Evolutionary conservation across 2,888 invertebrate species (phyloP).

Genomic region (Liodrosophila aerea): DNA sequence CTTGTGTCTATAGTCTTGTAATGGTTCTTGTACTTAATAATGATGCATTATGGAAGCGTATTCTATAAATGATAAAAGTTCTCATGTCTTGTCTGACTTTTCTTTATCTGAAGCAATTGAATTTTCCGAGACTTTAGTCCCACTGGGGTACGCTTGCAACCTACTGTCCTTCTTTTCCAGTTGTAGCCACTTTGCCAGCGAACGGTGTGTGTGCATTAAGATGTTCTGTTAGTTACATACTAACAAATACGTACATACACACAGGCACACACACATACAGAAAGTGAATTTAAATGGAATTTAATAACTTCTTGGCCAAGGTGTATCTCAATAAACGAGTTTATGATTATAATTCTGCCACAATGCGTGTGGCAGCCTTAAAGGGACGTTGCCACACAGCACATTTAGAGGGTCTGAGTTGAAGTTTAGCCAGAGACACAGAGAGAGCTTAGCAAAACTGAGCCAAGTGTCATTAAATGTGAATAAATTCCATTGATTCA

Average conservation of each 20-base stretch:
- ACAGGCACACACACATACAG: background rate
- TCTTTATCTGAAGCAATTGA: too few relatives aligned
- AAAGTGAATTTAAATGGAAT: slow-evolving; percentile 49
- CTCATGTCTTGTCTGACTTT: too few relatives aligned
- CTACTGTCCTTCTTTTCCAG: too few relatives aligned
- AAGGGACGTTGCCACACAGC: slow-evolving; percentile 23
- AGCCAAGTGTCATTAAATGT: slow-evolving; percentile 4
- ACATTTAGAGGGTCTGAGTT: background rate
- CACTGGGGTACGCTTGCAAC: too few relatives aligned
- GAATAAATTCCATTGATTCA: slow-evolving; percentile 14
- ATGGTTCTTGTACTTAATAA: too few relatives aligned
- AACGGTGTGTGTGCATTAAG: too few relatives aligned
- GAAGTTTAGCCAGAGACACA: background rate
- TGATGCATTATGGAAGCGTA: too few relatives aligned
- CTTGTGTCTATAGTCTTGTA: too few relatives aligned
- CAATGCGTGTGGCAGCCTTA: slow-evolving; percentile 47
- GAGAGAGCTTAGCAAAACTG: background rate
- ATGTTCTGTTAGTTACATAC: background rate
- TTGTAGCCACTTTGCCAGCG: too few relatives aligned
- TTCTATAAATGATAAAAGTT: too few relatives aligned
- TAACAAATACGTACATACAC: background rate
- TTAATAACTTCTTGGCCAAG: slow-evolving; percentile 44
- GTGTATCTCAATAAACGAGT: slow-evolving; percentile 50
- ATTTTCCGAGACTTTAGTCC: too few relatives aligned
- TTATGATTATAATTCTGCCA: slow-evolving; percentile 55